Percentiles rank a stretch among this genome's conserved stretches.
These are phyloP conservation scores for Nipponacmea schrenckii DNA, from an alignment of 2,888 invertebrate species.

Conservation along the genomic window DNA sequence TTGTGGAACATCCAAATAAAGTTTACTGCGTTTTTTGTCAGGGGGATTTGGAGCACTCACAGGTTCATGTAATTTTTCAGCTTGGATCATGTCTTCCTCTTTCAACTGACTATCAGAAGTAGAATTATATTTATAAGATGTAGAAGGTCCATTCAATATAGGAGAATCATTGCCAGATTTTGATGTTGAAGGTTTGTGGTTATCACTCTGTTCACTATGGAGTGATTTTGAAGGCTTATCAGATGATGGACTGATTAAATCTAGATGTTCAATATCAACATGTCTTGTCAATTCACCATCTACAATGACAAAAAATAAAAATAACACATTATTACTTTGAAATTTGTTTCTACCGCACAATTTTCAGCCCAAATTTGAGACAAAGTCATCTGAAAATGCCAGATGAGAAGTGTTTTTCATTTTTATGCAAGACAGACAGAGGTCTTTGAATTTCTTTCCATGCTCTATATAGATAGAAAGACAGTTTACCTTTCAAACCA, in stretches of 20 bases:
- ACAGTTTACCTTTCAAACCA: constrained; percentile 73
- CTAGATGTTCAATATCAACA: constrained; percentile 16
- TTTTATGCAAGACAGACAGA: too few species aligned
- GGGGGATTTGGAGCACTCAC: not conserved
- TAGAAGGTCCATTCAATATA: not conserved
- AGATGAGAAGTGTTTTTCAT: too few species aligned
- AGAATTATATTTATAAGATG: not conserved
- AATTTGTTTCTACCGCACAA: too few species aligned
- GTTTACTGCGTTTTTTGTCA: constrained; percentile 17
- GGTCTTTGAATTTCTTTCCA: constrained; percentile 12
- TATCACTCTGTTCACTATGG: not conserved
- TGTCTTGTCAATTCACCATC: constrained; percentile 5
- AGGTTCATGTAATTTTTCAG: not conserved
- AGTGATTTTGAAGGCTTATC: not conserved
- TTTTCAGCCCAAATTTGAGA: too few species aligned
- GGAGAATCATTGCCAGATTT: not conserved
- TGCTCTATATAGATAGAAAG: not conserved
- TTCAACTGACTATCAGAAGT: not conserved
- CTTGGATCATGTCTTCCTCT: not conserved
- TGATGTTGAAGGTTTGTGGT: not conserved
- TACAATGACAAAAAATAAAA: too few species aligned
- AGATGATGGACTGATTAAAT: constrained; percentile 8
- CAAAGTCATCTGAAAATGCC: too few species aligned
- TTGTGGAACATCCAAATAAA: constrained; percentile 20
- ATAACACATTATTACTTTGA: too few species aligned